These are phyloP conservation scores for Hydrozoanthus tunicans DNA, from an alignment of 64 coral and sea anemone species.

Conservation along the genomic window DNA sequence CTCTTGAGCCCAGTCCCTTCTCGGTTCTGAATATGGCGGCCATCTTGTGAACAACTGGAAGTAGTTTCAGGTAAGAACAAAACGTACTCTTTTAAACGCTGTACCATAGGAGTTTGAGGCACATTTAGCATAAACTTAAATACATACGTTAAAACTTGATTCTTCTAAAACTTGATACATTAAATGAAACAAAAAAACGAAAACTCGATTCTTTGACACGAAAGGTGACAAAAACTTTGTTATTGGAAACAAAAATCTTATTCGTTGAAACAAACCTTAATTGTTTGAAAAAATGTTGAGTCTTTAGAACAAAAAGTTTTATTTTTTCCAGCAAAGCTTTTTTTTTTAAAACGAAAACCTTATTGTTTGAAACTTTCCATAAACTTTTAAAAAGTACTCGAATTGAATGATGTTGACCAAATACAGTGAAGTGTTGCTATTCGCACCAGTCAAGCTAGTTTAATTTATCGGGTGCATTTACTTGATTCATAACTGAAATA, in stretches of 20 bases:
- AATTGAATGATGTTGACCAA: conserved; percentile 13
- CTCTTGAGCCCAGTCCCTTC: too few relatives aligned
- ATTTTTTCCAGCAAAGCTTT: conserved; percentile 11
- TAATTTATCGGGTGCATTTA: conserved; percentile 5
- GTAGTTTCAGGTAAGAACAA: too few relatives aligned
- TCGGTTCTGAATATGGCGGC: too few relatives aligned
- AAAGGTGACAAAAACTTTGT: conserved; percentile 1
- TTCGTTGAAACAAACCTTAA: conserved; percentile 18
- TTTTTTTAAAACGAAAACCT: neutral
- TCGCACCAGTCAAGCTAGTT: conserved; percentile 1
- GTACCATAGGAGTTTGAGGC: too few relatives aligned
- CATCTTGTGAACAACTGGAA: too few relatives aligned
- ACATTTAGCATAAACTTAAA: too few relatives aligned
- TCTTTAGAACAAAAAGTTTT: conserved; percentile 5
- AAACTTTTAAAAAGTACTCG: conserved; percentile 10
- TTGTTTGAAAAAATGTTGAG: neutral
- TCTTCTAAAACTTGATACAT: neutral
- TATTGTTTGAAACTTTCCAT: conserved; percentile 2
- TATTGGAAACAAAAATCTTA: conserved; percentile 10
- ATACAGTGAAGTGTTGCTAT: neutral
- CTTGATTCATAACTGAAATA: neutral
- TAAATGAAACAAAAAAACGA: neutral
- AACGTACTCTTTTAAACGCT: too few relatives aligned
- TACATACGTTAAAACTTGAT: too few relatives aligned
- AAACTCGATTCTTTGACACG: neutral